Base-by-base conservation (phyloP, 2,797 vertebrate species). In the Phalloptychus januarius region DNA sequence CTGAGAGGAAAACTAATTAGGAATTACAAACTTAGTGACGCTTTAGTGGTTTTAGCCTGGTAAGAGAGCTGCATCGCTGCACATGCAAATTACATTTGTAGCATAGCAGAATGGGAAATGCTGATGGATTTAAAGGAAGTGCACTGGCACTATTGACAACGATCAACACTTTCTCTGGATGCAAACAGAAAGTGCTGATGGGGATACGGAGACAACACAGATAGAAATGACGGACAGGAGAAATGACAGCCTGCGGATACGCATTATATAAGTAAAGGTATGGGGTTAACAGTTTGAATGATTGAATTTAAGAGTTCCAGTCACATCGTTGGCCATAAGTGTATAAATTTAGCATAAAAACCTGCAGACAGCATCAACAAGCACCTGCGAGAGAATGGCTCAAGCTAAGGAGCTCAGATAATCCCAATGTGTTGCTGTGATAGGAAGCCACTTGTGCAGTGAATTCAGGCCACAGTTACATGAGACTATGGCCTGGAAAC, bases 1-100 rank as follows among this genome's bases (percentile, higher is more conserved):
- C 80, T 89, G 79, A 89, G 87, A 79, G 80, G 81, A 84, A 92
- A 92, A 89, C 82, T 88, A 90, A 94, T 92, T 91, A 92, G 79
- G 86, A 94, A 92, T 91, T 80, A 92, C 82, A 93, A 92, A 93
- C 91, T 91, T 91, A 92, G 92, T 71, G 77, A 91, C n/a, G 80
- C 89, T 91, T 93, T 92, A 79, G 78, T 87, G 89, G 88, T 13
- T 71, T 72, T 77, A 83, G 79, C 65, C 71, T 80, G 85, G 80
- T 86, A 89, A 85, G 67, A 76, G 86, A 83, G 76, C 83, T 89
- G 92, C 89, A 83, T 88, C 83, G 46, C 87, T 93, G 91, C 88
- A 6, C 89, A 83, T 81, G 89, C 88, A 94, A 95, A 95, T 93
- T 93, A 85, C 86, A 92, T 87, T 94, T 83, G 83, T 74, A 70